Evolutionary conservation across 2,113 vertebrate species (phyloP).

Genomic region (Ailurus styani): DNA sequence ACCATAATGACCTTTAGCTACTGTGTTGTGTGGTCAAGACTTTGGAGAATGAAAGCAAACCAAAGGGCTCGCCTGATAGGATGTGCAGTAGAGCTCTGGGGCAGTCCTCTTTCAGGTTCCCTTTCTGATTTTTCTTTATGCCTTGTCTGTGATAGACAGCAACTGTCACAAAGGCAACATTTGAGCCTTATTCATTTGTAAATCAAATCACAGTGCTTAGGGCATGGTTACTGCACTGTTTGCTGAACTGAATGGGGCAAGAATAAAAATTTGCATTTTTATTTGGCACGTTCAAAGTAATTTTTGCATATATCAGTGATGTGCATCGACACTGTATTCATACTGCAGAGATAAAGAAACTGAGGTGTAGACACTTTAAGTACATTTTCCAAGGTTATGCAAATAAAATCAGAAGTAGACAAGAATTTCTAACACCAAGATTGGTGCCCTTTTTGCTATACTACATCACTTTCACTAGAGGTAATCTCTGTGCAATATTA

Average conservation of each 20-base stretch:
- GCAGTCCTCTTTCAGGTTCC: neutral
- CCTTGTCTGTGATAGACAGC: neutral
- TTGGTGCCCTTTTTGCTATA: neutral
- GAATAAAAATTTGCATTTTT: slow-evolving; percentile 12
- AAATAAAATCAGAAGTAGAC: neutral
- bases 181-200: neutral
- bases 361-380: neutral
- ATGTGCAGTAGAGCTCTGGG: neutral
- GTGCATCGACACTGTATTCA: neutral
- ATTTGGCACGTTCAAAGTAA: neutral
- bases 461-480: neutral
- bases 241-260: neutral
- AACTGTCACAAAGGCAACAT: neutral
- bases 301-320: neutral
- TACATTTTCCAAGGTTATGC: neutral
- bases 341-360: neutral
- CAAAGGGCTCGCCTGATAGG: neutral
- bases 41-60: neutral
- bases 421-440: neutral
- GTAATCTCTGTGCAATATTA: neutral
- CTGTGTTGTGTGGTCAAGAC: neutral
- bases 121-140: neutral
- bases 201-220: neutral
- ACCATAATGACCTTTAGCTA: neutral
- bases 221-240: neutral